phyloP scores from a whole-genome alignment of 2,113 vertebrate genomes.

The Corvus moneduloides region DNA sequence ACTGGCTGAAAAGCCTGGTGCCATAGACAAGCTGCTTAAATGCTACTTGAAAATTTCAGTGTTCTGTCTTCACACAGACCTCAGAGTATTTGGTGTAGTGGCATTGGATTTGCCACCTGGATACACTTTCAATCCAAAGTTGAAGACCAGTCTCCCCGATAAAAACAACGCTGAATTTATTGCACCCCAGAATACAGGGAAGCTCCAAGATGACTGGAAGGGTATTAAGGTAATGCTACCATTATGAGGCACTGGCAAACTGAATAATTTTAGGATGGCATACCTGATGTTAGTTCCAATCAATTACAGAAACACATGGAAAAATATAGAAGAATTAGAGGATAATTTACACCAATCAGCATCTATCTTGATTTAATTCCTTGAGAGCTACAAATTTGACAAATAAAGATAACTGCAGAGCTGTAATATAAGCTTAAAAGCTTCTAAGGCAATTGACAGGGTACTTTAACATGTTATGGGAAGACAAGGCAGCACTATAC shows the following conservation, averaged over 20 bases:
- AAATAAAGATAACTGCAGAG: not conserved
- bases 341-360: not conserved
- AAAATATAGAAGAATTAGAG: not conserved
- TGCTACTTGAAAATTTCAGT: not conserved
- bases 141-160: not conserved
- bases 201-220: not conserved
- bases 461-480: not conserved
- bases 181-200: not conserved
- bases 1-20: not conserved
- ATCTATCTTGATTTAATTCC: not conserved
- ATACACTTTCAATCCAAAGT: not conserved
- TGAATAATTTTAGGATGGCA: not conserved
- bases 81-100: not conserved
- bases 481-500: not conserved
- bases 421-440: not conserved
- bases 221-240: not conserved
- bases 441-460: not conserved
- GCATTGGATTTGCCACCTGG: not conserved
- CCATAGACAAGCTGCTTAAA: not conserved
- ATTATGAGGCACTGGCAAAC: not conserved
- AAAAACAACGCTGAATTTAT: not conserved
- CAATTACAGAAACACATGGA: not conserved
- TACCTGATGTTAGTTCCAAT: not conserved
- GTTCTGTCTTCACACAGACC: not conserved
- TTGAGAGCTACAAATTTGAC: not conserved